Conservation (phyloP, 2,888 invertebrate species). For the Dryadula phaetusa region DNA sequence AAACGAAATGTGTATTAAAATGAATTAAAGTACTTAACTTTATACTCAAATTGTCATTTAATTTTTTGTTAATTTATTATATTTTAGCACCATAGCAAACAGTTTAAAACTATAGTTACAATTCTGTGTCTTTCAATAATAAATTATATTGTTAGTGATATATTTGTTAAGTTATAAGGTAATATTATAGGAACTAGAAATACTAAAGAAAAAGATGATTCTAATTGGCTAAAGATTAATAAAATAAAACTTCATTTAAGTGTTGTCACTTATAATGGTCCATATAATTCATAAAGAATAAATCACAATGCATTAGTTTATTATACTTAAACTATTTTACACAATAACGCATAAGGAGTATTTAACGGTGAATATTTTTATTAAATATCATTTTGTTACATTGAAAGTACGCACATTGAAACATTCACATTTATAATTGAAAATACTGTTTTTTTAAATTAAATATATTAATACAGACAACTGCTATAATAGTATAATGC, state of each 20-base stretch:
- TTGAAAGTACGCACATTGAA: slow-evolving; percentile 43
- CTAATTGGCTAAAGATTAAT: too few relatives aligned
- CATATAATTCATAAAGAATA: slow-evolving; percentile 80
- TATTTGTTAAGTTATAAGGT: too few relatives aligned
- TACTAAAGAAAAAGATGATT: too few relatives aligned
- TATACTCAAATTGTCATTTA: too few relatives aligned
- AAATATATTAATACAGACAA: slow-evolving; percentile 21
- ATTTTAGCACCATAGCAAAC: too few relatives aligned
- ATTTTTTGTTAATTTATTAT: too few relatives aligned
- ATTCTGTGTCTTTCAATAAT: too few relatives aligned
- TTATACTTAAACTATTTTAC: slow-evolving; percentile 57
- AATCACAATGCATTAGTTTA: slow-evolving; percentile 79
- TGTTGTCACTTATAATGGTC: slow-evolving; percentile 74
- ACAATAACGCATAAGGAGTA: slow-evolving; percentile 69
- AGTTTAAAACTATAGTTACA: too few relatives aligned
- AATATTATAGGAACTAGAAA: too few relatives aligned
- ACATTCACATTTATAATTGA: slow-evolving; percentile 41
- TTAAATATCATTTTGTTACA: slow-evolving; percentile 51
- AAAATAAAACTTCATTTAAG: slow-evolving; percentile 53
- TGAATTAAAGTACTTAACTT: too few relatives aligned
- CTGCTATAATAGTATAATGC: slow-evolving; percentile 3
- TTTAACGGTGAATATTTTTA: slow-evolving; percentile 56
- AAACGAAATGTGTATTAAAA: too few relatives aligned
- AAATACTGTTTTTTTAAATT: slow-evolving; percentile 39
- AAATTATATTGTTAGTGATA: too few relatives aligned